Percentiles rank a stretch among this genome's conserved stretches.
phyloP scores from a whole-genome alignment of 2,113 vertebrate genomes.

The Equus quagga region DNA sequence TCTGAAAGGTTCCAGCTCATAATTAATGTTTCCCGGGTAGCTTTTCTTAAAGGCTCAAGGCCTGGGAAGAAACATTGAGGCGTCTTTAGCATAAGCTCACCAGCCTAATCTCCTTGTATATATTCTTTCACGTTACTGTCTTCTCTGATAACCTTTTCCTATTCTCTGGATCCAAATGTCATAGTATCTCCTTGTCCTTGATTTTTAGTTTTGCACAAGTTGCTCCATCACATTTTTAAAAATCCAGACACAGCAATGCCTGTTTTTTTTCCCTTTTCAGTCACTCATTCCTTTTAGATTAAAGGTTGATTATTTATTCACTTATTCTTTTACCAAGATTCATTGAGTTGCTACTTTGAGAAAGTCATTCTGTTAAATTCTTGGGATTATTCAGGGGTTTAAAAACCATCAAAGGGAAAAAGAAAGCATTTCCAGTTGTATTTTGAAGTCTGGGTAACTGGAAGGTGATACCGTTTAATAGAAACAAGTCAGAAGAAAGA shows the following conservation, averaged over 20 bases:
- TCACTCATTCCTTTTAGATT: background rate
- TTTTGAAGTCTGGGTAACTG: background rate
- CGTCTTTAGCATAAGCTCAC: background rate
- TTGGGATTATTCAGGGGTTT: background rate
- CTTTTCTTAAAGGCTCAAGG: background rate
- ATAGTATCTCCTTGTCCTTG: background rate
- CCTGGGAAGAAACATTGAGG: background rate
- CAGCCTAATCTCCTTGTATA: background rate
- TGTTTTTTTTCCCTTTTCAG: background rate
- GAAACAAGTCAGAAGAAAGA: background rate
- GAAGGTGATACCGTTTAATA: background rate
- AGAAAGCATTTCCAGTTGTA: background rate
- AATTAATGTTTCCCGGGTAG: background rate
- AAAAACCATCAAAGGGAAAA: background rate
- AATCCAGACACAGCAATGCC: background rate
- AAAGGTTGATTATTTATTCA: background rate
- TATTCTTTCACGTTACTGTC: background rate
- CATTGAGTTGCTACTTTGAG: background rate
- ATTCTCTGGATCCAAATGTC: background rate
- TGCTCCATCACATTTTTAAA: background rate
- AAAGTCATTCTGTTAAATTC: background rate
- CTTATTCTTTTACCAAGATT: background rate
- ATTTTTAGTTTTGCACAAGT: background rate
- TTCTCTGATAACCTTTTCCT: background rate
- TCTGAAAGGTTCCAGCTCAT: background rate